These are phyloP conservation scores for Megalurothrips usitatus DNA, from an alignment of 2,888 invertebrate species.

Conservation along the genomic window DNA sequence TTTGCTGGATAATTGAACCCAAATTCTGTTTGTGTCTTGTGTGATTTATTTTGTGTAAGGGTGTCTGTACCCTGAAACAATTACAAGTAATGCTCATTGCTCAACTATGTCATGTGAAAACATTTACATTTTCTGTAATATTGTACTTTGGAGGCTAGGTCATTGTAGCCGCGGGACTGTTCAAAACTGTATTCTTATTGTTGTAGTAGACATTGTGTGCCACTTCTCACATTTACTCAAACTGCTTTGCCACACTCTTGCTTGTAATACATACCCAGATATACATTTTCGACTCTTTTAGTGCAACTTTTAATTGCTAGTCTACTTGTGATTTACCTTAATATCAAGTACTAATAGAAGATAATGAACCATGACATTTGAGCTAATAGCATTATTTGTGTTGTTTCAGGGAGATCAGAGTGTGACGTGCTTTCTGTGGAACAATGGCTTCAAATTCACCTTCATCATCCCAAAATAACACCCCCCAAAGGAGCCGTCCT, in stretches of 20 bases:
- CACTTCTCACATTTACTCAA: neutral
- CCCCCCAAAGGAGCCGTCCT: constrained; percentile 48
- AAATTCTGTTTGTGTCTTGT: neutral
- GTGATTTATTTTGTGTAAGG: neutral
- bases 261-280: neutral
- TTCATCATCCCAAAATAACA: constrained; percentile 45
- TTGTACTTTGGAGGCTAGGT: too few relatives aligned
- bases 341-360: neutral
- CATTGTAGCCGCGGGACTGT: too few relatives aligned
- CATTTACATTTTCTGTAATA: neutral
- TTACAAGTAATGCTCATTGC: constrained; percentile 17
- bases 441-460: constrained; percentile 21
- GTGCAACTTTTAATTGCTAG: neutral
- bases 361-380: constrained; percentile 3
- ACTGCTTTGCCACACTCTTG: constrained; percentile 11
- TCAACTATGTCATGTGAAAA: constrained; percentile 8
- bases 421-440: constrained; percentile 13
- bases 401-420: constrained; percentile 15
- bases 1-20: neutral
- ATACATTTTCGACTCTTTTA: neutral
- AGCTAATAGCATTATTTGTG: constrained; percentile 26
- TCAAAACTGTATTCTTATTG: too few relatives aligned
- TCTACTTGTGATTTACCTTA: neutral
- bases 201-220: neutral
- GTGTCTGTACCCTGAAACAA: constrained; percentile 3